phyloP scores from a whole-genome alignment of 2,797 vertebrate genomes.

The Microctenopoma steveboyesi region DNA sequence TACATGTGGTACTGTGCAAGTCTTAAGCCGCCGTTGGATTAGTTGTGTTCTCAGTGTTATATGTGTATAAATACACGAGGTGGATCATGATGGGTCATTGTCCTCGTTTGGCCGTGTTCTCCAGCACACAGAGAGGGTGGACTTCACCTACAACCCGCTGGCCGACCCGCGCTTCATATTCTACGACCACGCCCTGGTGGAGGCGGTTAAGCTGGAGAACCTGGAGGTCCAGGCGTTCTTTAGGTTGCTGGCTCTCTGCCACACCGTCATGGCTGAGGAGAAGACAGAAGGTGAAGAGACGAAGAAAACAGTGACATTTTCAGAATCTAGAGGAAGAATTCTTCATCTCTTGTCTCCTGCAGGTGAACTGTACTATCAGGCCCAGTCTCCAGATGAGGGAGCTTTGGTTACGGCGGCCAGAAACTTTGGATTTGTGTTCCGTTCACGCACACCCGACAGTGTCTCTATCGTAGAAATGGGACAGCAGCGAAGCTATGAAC shows the following conservation, averaged over 20 bases:
- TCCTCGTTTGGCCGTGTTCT: no score
- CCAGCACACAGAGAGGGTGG: slow-evolving; percentile 86
- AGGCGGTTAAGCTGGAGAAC: slow-evolving; percentile 86
- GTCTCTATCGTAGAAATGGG: slow-evolving; percentile 92
- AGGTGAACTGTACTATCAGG: slow-evolving; percentile 92
- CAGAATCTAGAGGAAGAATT: no score
- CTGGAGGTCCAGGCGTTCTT: slow-evolving; percentile 88
- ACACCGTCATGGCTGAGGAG: slow-evolving; percentile 95
- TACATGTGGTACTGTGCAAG: no score
- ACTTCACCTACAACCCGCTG: slow-evolving; percentile 92
- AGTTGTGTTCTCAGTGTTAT: no score
- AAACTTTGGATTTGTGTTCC: slow-evolving; percentile 95
- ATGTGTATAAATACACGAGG: no score
- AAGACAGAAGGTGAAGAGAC: slow-evolving; percentile 85
- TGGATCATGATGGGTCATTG: no score
- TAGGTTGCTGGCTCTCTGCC: slow-evolving; percentile 92
- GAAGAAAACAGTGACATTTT: no score
- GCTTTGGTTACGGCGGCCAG: slow-evolving; percentile 94
- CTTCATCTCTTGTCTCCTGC: neutral
- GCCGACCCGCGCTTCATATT: slow-evolving; percentile 90
- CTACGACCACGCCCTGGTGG: slow-evolving; percentile 90
- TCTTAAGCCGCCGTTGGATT: no score
- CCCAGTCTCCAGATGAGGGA: slow-evolving; percentile 96
- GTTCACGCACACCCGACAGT: slow-evolving; percentile 89
- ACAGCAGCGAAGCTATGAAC: slow-evolving; percentile 83